Percentiles rank a stretch among this genome's conserved stretches.
These are phyloP conservation scores for Rhynchopsitta pachyrhyncha DNA, from an alignment of 2,113 vertebrate species.

Conservation along the genomic window DNA sequence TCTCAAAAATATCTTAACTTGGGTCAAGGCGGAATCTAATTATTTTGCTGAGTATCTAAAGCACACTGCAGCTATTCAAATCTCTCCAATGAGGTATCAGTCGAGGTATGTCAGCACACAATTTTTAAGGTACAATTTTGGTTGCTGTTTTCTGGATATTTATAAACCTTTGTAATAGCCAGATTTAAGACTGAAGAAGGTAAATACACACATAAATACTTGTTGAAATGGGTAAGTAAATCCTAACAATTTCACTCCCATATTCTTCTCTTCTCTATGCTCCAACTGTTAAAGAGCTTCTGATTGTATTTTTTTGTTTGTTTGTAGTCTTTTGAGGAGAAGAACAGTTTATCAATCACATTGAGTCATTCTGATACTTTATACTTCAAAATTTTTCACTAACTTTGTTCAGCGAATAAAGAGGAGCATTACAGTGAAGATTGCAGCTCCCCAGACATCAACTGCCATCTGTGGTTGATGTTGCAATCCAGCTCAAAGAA, in stretches of 20 bases:
- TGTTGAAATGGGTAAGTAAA: accelerated
- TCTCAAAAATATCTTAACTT: not conserved
- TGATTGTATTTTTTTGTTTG: not conserved
- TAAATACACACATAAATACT: accelerated
- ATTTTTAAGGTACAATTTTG: not conserved
- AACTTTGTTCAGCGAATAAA: not conserved
- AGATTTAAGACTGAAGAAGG: not conserved
- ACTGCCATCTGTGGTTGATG: not conserved
- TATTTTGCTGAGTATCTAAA: not conserved
- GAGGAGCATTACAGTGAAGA: not conserved
- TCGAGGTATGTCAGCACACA: accelerated
- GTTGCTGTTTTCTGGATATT: not conserved
- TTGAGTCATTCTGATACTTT: not conserved
- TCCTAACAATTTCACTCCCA: not conserved
- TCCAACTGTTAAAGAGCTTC: not conserved
- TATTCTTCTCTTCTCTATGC: not conserved
- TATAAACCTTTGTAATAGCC: not conserved
- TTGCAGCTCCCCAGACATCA: not conserved
- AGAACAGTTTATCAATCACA: not conserved
- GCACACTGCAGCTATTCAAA: not conserved
- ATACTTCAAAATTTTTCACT: not conserved
- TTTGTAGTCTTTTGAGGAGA: not conserved
- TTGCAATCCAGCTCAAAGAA: not conserved
- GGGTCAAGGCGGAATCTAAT: not conserved
- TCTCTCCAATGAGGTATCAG: not conserved